Base-by-base conservation (phyloP, 2,888 invertebrate species). In the Pristionchus arcanus region DNA sequence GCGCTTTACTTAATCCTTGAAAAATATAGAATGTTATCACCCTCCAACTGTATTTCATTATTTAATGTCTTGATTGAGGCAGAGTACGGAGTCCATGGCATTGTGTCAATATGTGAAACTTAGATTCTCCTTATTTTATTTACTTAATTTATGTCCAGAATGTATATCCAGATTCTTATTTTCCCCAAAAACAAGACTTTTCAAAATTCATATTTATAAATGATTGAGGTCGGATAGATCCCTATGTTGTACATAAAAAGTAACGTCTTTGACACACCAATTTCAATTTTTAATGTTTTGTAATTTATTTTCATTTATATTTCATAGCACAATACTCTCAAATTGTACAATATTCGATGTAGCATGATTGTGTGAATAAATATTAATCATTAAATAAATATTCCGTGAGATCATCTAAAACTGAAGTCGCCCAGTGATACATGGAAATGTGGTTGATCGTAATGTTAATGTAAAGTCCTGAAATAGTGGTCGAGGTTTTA, bases 41-140 rank as follows among this genome's bases (percentile, higher is more conserved):
- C 28, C 81, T n/a, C 81, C 49, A 4, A n/a, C 49, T n/a, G 81
- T 81, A 53, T 81, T 81, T 81, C 81, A 81, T 28, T 81, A 25
- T 28, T 53, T 53, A 9, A 81, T 81, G 25, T 28, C 49, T 28
- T 34, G 49, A 28, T 49, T 81, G 28, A n/a, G 21, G 28, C 28
- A n/a, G 15, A 81, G 49, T 81, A 81, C 81, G 81, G 81, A 49
- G 42, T 7, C n/a, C 13, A 49, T 81, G n/a, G 81, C 81, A 81
- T n/a, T 81, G 81, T 81, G 81, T 81, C 81, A 49, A 53, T 81
- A 81, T 53, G 81, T 53, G 28, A 53, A 42, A 3, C 9, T 53
- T 21, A 16, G 16, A 49, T n/a, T 81, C 21, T 37, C 74, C 42
- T 28, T 34, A 71, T 77, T 42, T n/a, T 77, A 9, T 37, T 42